Evolutionary conservation across 2,797 vertebrate genomes (phyloP), one percentile per base, ranked within the genome.

Genomic region (Neosalanx taihuensis): DNA sequence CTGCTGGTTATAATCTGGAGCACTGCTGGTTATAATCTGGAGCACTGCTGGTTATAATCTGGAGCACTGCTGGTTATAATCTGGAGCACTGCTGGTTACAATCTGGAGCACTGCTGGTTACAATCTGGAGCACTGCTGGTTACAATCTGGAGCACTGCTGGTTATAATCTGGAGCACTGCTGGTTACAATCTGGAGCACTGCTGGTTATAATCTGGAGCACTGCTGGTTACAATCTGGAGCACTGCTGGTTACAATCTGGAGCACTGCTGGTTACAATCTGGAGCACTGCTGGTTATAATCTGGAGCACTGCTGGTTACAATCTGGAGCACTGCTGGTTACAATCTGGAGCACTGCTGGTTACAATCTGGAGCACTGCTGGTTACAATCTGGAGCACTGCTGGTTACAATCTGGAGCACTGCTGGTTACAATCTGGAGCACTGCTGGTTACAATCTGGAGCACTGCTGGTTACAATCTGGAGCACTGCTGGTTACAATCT

Each of bases 51-150:
- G 72, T 75, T 72, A 73, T 6, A 53, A 31, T 17, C 26, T 66
- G 23, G 26, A 26, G 64, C 41, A 13, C 41, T 51, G 4, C 51
- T 1, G 51, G 23, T 26, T 26, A n/a, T n/a, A n/a, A n/a, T n/a
- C n/a, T n/a, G n/a, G n/a, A n/a, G n/a, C n/a, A n/a, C n/a, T n/a
- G 72, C 64, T 69, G 68, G 72, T 75, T 72, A 73, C 7, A 53
- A 31, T 17, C 26, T 66, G 23, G 26, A 26, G 64, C 41, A 13
- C 41, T 51, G 4, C 51, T 1, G 51, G 23, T 26, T 26, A n/a
- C n/a, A n/a, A n/a, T n/a, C n/a, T n/a, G n/a, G n/a, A n/a, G n/a
- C n/a, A n/a, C n/a, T n/a, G 72, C 64, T 69, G 68, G 72, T 75
- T 72, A 73, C 7, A 53, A 31, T 17, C 26, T 66, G 23, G 26